Conservation (phyloP, 2,113 vertebrate genomes). For the Boulengeromyrus knoepffleri region DNA sequence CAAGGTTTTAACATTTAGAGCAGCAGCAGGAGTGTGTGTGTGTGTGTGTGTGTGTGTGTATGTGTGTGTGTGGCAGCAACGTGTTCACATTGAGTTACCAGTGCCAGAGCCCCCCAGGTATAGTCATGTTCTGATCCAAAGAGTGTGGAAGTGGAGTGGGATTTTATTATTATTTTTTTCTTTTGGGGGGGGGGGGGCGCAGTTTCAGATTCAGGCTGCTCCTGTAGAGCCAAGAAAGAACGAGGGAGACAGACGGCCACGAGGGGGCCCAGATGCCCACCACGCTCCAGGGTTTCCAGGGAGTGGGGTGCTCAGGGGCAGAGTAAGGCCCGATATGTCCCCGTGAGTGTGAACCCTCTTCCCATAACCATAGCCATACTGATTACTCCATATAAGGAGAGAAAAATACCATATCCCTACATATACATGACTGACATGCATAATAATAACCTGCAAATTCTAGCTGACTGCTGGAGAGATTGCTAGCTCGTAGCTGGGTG, state of each 20-base stretch:
- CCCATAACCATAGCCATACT: not conserved
- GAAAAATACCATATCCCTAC: not conserved
- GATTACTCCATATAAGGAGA: not conserved
- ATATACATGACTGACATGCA: not conserved
- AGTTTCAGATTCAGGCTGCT: conserved; percentile 24
- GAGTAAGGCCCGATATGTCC: not conserved
- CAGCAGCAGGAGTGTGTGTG: not conserved
- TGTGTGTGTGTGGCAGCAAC: not conserved
- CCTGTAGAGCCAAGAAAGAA: conserved; percentile 26
- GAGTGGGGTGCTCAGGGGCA: conserved; percentile 22
- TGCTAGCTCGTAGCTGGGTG: not conserved
- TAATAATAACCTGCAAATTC: not conserved
- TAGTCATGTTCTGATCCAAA: not conserved
- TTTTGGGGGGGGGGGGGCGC: not conserved
- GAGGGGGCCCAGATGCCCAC: conserved; percentile 43
- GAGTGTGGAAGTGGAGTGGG: not conserved
- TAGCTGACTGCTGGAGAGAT: not conserved
- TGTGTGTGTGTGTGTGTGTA: not conserved
- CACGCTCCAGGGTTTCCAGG: conserved; percentile 36
- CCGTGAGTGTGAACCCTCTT: not conserved
- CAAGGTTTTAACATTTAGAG: not conserved
- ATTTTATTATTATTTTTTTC: not conserved
- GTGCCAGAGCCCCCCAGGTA: conserved; percentile 5
- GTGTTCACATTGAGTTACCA: not conserved
- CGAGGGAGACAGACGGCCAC: conserved; percentile 39